Conservation (phyloP, 2,888 invertebrate genomes). For the Griposia aprilina region DNA sequence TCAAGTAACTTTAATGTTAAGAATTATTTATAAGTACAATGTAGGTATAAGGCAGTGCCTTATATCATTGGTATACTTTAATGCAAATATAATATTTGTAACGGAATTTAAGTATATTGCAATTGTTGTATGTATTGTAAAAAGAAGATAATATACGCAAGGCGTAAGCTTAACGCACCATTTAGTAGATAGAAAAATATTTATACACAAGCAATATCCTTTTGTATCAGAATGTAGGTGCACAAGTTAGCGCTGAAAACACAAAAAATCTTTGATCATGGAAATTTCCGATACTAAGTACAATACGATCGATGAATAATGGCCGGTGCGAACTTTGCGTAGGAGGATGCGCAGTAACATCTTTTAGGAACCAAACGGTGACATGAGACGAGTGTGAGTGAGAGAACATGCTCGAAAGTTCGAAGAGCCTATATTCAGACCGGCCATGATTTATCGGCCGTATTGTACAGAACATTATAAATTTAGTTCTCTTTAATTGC, state of each 20-base stretch:
- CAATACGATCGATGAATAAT: too few species aligned
- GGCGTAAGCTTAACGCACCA: conserved; percentile 51
- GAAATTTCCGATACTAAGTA: not conserved
- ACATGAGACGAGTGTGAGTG: not conserved
- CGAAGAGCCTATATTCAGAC: not conserved
- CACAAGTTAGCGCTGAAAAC: conserved; percentile 33
- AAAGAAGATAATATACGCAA: conserved; percentile 47
- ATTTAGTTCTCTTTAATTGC: not conserved
- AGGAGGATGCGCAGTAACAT: not conserved
- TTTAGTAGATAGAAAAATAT: conserved; percentile 47
- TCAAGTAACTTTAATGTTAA: conserved; percentile 47
- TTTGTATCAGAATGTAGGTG: conserved; percentile 46
- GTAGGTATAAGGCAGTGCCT: conserved; percentile 82
- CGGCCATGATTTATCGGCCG: not conserved
- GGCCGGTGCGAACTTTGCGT: not conserved
- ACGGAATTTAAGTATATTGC: conserved; percentile 46
- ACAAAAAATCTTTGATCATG: conserved; percentile 12
- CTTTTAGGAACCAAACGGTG: not conserved
- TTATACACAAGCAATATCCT: conserved; percentile 39
- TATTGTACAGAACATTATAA: not conserved
- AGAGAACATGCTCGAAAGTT: not conserved
- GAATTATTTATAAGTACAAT: conserved; percentile 47
- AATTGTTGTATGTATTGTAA: conserved; percentile 54
- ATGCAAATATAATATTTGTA: conserved; percentile 52
- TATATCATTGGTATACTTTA: conserved; percentile 74